Conservation (phyloP, 2,888 invertebrate species). For the Dyspetes luteomarginatus region DNA sequence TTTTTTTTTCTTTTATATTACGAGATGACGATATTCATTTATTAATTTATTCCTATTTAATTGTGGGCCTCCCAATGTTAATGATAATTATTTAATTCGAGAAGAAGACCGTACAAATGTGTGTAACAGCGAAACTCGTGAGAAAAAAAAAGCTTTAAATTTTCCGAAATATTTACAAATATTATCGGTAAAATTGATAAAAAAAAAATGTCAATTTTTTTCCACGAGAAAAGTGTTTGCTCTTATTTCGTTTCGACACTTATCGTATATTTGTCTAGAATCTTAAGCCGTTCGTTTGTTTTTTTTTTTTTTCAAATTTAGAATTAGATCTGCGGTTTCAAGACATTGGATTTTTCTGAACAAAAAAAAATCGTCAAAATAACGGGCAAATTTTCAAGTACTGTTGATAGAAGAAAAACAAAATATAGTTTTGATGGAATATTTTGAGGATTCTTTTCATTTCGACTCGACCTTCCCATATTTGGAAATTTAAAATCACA, state of each 20-base stretch:
- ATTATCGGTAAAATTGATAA: not conserved
- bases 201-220: slow-evolving; percentile 2
- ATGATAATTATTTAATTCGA: slow-evolving; percentile 11
- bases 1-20: slow-evolving; percentile 16
- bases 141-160: slow-evolving; percentile 1
- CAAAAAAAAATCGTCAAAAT: slow-evolving; percentile 20
- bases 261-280: slow-evolving; percentile 13
- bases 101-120: slow-evolving; percentile 50
- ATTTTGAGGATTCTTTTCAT: slow-evolving; percentile 2
- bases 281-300: slow-evolving; percentile 37
- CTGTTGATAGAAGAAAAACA: slow-evolving; percentile 55
- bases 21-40: slow-evolving; percentile 31
- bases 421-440: slow-evolving; percentile 65
- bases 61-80: slow-evolving; percentile 6
- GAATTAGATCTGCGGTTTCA: slow-evolving; percentile 27
- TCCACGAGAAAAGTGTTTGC: slow-evolving; percentile 23
- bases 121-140: slow-evolving; percentile 13
- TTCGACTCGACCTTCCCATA: not conserved
- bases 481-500: not conserved
- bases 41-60: slow-evolving; percentile 59
- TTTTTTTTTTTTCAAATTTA: slow-evolving; percentile 33
- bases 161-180: not conserved
- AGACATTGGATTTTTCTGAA: slow-evolving; percentile 11
- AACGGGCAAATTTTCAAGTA: slow-evolving; percentile 48
- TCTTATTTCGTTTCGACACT: slow-evolving; percentile 40